Base-by-base conservation (phyloP, 2,888 invertebrate genomes). In the Steinernema scapterisci region DNA sequence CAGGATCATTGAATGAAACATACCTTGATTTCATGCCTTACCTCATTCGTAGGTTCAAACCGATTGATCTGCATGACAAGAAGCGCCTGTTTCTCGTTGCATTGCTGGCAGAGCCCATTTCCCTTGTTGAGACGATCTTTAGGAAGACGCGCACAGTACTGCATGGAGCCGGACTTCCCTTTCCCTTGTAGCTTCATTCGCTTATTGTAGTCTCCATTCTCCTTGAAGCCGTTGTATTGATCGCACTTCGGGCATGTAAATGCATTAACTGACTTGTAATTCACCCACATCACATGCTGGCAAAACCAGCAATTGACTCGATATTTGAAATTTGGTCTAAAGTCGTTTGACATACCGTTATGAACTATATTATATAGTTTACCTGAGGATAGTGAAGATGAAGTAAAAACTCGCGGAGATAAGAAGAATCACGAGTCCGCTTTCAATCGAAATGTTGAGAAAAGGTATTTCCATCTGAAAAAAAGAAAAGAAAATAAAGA, bases 281-380 rank as follows among this genome's bases (percentile, higher is more conserved):
- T 25, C 19, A 78, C 73, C 73, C 76, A 72, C 19, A 74, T 73
- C 27, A 77, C 56, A 27, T 63, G 21, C 51, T 80, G 77, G 70
- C 84, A 84, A 72, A 84, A 84, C 84, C 84, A 84, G 48, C 84
- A 84, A 44, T 82, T 79, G 5, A 80, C 81, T n/a, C 56, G 44
- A 44, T 38, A 31, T n/a, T 63, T 63, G 63, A 63, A 63, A 3
- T 31, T 27, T 5, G 63, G 63, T 31, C 63, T 63, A 25, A 63
- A 54, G 6, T 9, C 6, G 19, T 51, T n/a, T 11, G 51, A 23
- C 54, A 54, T 19, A 54, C 6, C 23, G 13, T 48, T 13, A 54
- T 19, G 5, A 21, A 54, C 13, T 48, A n/a, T n/a, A n/a, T n/a
- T n/a, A n/a, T 16, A 5, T 19, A 19, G 13, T 5, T 31, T 31